Conservation (phyloP, 2,113 vertebrate genomes). For the Spheniscus mendiculus region DNA sequence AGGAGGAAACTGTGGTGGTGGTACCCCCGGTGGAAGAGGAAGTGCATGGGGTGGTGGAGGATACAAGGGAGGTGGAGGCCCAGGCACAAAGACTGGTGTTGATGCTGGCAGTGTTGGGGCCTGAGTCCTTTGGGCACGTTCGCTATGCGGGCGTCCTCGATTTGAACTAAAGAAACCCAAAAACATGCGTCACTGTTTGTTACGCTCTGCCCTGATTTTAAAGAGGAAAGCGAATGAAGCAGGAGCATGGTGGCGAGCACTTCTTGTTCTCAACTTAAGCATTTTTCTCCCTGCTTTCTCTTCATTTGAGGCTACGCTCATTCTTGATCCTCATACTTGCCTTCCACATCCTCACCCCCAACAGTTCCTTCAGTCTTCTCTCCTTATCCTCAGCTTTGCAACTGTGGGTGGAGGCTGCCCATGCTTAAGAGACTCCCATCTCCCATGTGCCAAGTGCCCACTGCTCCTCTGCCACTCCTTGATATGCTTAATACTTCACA, state of each 20-base stretch:
- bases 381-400: neutral
- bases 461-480: neutral
- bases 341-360: neutral
- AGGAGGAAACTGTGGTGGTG: conserved; percentile 82
- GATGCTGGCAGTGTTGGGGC: conserved; percentile 78
- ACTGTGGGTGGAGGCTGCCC: neutral
- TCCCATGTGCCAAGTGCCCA: neutral
- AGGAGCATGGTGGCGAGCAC: neutral
- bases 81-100: conserved; percentile 81
- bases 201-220: conserved; percentile 1
- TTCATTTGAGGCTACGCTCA: neutral
- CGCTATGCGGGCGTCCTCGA: conserved; percentile 80
- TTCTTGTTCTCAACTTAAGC: neutral
- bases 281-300: neutral
- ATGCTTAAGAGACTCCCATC: neutral
- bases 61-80: conserved; percentile 81
- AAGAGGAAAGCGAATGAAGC: neutral
- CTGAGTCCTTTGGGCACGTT: conserved; percentile 80
- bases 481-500: neutral
- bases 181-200: conserved; percentile 68
- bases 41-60: conserved; percentile 84
- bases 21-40: conserved; percentile 83
- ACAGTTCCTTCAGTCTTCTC: neutral
- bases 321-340: neutral
- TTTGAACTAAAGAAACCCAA: conserved; percentile 75